Conservation (phyloP, 2,113 vertebrate species). For the Salvelinus alpinus region DNA sequence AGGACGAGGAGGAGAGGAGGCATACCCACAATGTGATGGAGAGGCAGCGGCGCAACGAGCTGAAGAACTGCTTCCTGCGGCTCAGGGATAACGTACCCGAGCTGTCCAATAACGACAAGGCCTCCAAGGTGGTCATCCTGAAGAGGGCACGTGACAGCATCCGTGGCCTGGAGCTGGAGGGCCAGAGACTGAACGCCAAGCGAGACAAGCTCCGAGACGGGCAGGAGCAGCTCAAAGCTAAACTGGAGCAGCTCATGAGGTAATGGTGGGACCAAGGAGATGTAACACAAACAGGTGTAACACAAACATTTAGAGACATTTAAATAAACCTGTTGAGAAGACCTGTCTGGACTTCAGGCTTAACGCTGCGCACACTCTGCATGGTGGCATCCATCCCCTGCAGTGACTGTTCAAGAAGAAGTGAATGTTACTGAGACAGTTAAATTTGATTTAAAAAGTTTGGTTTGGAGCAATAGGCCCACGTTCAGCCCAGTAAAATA, state of each 20-base stretch:
- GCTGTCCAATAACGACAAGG: conserved; percentile 77
- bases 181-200: conserved; percentile 52
- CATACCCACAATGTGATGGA: conserved; percentile 82
- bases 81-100: conserved; percentile 78
- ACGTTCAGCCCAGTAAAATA: not conserved
- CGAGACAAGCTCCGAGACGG: conserved; percentile 55
- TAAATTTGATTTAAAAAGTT: not conserved
- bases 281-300: not conserved
- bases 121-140: conserved; percentile 80
- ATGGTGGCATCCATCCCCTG: conserved; percentile 48
- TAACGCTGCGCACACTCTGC: conserved; percentile 13
- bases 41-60: conserved; percentile 76
- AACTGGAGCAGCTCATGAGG: conserved; percentile 60
- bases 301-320: conserved; percentile 35
- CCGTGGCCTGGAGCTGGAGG: conserved; percentile 63
- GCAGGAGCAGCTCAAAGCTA: conserved; percentile 66
- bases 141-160: conserved; percentile 78
- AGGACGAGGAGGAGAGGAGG: conserved; percentile 76
- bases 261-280: conserved; percentile 25
- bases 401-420: conserved; percentile 54
- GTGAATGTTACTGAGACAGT: not conserved
- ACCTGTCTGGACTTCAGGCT: conserved; percentile 12
- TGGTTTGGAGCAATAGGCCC: not conserved
- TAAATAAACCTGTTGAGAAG: conserved; percentile 22
- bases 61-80: conserved; percentile 77